Percentiles rank a stretch among this genome's conserved stretches.
Conservation (phyloP, 1,140 invertebrate genomes). For the Akabosia matsudoensis region DNA sequence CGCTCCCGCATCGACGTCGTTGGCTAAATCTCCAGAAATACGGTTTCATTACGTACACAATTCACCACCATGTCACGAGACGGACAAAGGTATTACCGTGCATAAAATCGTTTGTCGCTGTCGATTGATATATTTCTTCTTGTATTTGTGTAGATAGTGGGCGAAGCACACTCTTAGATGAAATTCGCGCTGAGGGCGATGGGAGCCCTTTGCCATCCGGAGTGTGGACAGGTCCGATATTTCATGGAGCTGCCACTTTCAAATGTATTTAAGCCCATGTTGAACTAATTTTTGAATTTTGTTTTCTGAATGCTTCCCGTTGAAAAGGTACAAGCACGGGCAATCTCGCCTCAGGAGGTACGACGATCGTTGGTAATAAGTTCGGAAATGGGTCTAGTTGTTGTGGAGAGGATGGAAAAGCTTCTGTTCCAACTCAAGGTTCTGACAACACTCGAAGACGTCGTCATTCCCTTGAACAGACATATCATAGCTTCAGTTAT, state of each 20-base stretch:
- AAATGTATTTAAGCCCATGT: too few relatives aligned
- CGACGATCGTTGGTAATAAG: neutral
- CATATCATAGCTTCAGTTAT: neutral
- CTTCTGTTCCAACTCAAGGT: neutral
- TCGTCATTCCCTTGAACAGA: neutral
- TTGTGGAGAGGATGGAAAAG: neutral
- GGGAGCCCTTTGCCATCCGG: slow-evolving; percentile 16
- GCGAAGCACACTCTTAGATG: slow-evolving; percentile 12
- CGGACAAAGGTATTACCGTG: slow-evolving; percentile 36
- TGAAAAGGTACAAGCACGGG: too few relatives aligned
- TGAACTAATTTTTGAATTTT: too few relatives aligned
- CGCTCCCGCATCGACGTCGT: too few relatives aligned
- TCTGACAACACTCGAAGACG: neutral
- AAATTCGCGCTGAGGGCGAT: slow-evolving; percentile 5
- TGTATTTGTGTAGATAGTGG: slow-evolving; percentile 9
- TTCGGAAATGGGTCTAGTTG: neutral
- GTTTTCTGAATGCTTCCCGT: too few relatives aligned
- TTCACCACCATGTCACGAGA: slow-evolving; percentile 13
- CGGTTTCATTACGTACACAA: slow-evolving; percentile 25
- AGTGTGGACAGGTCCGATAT: slow-evolving; percentile 8
- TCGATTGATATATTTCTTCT: neutral
- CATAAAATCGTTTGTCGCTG: too few relatives aligned
- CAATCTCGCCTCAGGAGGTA: too few relatives aligned
- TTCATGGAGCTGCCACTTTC: neutral
- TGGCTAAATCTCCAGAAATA: neutral